phyloP scores from a whole-genome alignment of 2,888 invertebrate species.

The Neoascia interrupta region DNA sequence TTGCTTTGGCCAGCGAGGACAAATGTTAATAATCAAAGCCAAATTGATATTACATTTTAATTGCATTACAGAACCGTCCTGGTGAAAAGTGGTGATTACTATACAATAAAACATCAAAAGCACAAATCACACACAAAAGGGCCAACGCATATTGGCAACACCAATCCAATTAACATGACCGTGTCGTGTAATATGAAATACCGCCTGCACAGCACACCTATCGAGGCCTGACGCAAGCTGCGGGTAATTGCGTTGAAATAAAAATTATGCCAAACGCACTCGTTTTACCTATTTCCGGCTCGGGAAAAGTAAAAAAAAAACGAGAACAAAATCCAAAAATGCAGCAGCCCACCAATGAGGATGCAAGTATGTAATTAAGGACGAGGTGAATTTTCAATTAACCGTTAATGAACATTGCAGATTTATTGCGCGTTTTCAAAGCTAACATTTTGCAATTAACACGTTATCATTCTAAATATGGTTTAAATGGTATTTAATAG shows the following conservation, averaged over 20 bases:
- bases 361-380: conserved; percentile 49
- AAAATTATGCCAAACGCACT: conserved; percentile 29
- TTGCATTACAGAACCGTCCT: conserved; percentile 51
- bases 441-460: conserved; percentile 39
- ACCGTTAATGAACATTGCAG: conserved; percentile 49
- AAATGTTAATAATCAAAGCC: conserved; percentile 66
- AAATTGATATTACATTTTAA: conserved; percentile 69
- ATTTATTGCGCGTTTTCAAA: conserved; percentile 22
- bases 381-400: conserved; percentile 56
- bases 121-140: conserved; percentile 48
- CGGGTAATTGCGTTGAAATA: conserved; percentile 57
- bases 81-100: conserved; percentile 27
- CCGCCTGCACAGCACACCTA: neutral
- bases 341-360: too few relatives aligned
- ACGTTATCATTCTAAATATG: conserved; percentile 34
- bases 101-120: conserved; percentile 61
- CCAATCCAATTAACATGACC: conserved; percentile 54
- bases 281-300: conserved; percentile 29
- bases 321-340: conserved; percentile 1
- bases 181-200: conserved; percentile 50
- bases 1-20: neutral
- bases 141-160: conserved; percentile 33
- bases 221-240: neutral
- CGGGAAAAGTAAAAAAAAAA: conserved; percentile 19
- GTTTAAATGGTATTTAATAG: conserved; percentile 25